These are phyloP conservation scores for Papilio gigon DNA, from an alignment of 2,888 invertebrate species.

Conservation along the genomic window DNA sequence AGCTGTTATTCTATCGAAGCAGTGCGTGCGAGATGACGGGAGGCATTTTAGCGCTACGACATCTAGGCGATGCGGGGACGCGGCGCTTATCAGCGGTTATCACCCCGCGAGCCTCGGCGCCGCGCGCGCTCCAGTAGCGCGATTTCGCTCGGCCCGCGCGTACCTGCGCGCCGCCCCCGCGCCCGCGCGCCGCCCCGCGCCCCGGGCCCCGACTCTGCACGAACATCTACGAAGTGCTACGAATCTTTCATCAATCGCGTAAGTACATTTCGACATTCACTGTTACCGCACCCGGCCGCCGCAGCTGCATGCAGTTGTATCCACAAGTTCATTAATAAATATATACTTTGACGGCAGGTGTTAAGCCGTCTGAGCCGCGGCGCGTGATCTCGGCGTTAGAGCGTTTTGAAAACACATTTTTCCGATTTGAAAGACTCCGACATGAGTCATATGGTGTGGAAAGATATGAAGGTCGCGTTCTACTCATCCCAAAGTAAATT, in stretches of 20 bases:
- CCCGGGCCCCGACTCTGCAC: slow-evolving; percentile 43
- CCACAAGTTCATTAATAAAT: slow-evolving; percentile 7
- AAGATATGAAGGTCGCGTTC: slow-evolving; percentile 51
- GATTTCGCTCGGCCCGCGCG: slow-evolving; percentile 64
- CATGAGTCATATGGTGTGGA: slow-evolving; percentile 49
- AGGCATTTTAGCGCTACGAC: slow-evolving; percentile 52
- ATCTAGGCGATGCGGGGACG: slow-evolving; percentile 63
- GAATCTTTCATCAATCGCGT: slow-evolving; percentile 38
- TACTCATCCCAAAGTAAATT: slow-evolving; percentile 61
- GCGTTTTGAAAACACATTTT: slow-evolving; percentile 48
- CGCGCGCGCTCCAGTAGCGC: slow-evolving; percentile 61
- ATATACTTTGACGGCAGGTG: slow-evolving; percentile 2
- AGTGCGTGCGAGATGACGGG: slow-evolving; percentile 32
- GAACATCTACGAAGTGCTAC: slow-evolving; percentile 42
- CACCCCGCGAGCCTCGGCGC: slow-evolving; percentile 69
- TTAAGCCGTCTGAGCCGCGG: slow-evolving; percentile 31
- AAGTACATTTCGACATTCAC: slow-evolving; percentile 42
- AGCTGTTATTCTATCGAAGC: too few relatives aligned
- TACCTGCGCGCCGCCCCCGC: slow-evolving; percentile 49
- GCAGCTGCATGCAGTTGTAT: slow-evolving; percentile 38
- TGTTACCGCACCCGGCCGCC: slow-evolving; percentile 33
- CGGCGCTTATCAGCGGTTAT: slow-evolving; percentile 77
- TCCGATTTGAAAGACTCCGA: slow-evolving; percentile 47
- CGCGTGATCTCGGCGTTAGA: slow-evolving; percentile 51
- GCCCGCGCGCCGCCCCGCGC: slow-evolving; percentile 42